Base-by-base conservation (phyloP, 53 echinoderm and acorn worm species). In the Apostichopus leukothele region DNA sequence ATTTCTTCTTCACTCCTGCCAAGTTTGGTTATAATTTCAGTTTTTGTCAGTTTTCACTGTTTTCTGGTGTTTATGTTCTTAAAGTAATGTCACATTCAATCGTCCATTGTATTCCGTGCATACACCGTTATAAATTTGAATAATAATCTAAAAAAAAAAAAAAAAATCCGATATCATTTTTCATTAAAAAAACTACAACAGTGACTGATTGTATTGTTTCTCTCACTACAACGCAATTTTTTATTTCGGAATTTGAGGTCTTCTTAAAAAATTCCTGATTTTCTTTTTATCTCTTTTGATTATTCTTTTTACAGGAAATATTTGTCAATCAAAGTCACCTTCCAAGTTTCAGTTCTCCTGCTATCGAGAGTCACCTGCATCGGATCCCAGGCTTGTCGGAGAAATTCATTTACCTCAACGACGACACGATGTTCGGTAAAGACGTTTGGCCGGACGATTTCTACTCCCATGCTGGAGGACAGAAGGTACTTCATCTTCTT, bases 401-500 rank as follows among this genome's bases (percentile, higher is more conserved):
- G 76, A 99, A 94, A 83, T 99, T 99, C 27, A 94, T 99, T 85
- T 99, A 99, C 88, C 94, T 99, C 60, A 99, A 99, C 50, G 99
- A 99, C 61, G 99, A 99, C 90, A 96, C 96, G n/a, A 94, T 99
- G 99, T 99, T 99, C 75, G 99, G 99, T 2, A 96, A 94, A 66
- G 94, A 94, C 25, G 92, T 99, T 75, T 96, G 96, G 99, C 99
- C 99, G 0, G 99, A 99, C 76, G 99, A 99, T 75, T 99, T 99
- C 92, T 96, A 96, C 90, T 92, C 96, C 13, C 96, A 96, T 76
- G 93, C 99, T 3, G 89, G 92, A 5, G 99, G 99, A 14, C 99
- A 99, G 71, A 99, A 99, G 99, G 99, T 96, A 91, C 39, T 39
- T 39, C 39, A 39, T 39, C 39, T 39, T 39, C 39, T 39, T 3